Evolutionary conservation across 2,888 invertebrate genomes (phyloP).

Genomic region (Limenitis camilla): DNA sequence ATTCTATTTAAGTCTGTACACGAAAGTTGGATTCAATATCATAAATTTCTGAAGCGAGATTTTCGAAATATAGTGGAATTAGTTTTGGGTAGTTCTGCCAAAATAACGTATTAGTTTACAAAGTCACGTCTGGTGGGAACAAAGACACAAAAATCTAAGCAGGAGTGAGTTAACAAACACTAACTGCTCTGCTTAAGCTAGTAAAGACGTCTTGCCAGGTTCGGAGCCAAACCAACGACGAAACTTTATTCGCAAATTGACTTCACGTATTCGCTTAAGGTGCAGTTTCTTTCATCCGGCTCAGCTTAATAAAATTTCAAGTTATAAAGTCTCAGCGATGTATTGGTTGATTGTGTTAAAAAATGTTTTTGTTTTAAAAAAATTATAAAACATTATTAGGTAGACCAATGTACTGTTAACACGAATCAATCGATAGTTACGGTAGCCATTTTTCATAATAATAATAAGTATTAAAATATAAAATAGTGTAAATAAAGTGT

Average conservation of each 20-base stretch:
- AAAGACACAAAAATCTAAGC: slow-evolving; percentile 25
- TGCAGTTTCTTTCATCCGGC: slow-evolving; percentile 70
- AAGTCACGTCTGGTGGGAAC: slow-evolving; percentile 20
- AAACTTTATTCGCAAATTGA: slow-evolving; percentile 73
- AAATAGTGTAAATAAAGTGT: too few relatives aligned
- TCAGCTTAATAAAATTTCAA: slow-evolving; percentile 32
- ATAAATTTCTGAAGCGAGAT: slow-evolving; percentile 8
- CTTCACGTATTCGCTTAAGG: slow-evolving; percentile 71
- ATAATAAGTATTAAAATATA: too few relatives aligned
- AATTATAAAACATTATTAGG: too few relatives aligned
- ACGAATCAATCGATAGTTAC: too few relatives aligned
- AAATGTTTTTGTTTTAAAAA: neutral
- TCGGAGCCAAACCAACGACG: slow-evolving; percentile 50
- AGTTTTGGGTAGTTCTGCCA: slow-evolving; percentile 10
- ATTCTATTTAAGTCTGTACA: slow-evolving; percentile 10
- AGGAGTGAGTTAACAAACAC: slow-evolving; percentile 33
- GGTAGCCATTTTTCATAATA: too few relatives aligned
- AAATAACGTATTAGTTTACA: slow-evolving; percentile 23
- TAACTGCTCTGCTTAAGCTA: slow-evolving; percentile 45
- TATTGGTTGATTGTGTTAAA: neutral
- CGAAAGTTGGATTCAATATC: slow-evolving; percentile 1
- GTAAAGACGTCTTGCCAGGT: slow-evolving; percentile 38
- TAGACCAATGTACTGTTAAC: too few relatives aligned
- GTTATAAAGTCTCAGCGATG: slow-evolving; percentile 15
- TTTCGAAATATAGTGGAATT: slow-evolving; percentile 8